Evolutionary conservation across 2,797 vertebrate species (phyloP).

Genomic region (Myotis planiceps): DNA sequence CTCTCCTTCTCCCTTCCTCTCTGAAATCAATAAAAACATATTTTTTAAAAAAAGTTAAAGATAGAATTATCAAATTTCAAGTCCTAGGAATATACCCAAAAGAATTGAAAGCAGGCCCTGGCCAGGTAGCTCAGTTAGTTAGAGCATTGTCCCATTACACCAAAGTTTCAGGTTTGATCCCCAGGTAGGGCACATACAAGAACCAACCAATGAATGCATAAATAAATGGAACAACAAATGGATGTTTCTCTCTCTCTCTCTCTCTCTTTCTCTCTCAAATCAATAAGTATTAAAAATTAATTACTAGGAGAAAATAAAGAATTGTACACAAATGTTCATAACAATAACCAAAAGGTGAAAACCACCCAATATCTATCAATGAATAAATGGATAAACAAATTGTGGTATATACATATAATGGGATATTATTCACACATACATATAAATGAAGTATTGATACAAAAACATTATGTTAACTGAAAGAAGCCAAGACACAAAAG

Average conservation of each 20-base stretch:
- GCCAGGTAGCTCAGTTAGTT: not conserved
- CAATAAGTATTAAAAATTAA: not conserved
- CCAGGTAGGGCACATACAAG: not conserved
- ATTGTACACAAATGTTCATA: not conserved
- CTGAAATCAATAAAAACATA: not conserved
- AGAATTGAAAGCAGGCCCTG: not conserved
- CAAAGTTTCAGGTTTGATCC: not conserved
- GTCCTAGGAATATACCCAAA: not conserved
- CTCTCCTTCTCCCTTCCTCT: not conserved
- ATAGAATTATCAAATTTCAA: not conserved
- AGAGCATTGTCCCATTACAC: not conserved
- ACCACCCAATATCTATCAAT: not conserved
- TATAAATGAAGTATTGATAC: not conserved
- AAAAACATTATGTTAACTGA: not conserved
- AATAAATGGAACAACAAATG: not conserved
- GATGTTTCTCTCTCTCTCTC: not conserved
- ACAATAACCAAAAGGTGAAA: not conserved
- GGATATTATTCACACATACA: not conserved
- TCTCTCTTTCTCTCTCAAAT: not conserved
- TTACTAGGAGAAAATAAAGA: not conserved
- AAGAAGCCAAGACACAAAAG: constrained; percentile 44
- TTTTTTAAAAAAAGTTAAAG: not conserved
- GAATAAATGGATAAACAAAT: not conserved
- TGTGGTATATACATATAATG: not conserved
- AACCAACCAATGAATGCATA: not conserved